Evolutionary conservation across 2,888 invertebrate genomes (phyloP), one percentile per base, ranked within the genome.

Genomic region (Hirudinaria manillensis): DNA sequence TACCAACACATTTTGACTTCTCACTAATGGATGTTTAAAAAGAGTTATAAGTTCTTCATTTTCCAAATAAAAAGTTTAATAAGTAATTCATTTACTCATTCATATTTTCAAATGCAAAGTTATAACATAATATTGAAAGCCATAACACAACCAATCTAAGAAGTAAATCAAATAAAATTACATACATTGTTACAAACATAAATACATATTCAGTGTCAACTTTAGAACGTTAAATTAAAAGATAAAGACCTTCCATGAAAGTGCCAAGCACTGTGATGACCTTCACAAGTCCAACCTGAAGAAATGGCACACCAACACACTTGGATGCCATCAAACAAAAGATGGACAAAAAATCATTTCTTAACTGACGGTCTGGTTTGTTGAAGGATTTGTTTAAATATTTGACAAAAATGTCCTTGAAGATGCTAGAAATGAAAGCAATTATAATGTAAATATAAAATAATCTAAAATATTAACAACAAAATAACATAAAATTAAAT

Each of bases 241-340:
- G n/a, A 36, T 2, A 68, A 29, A 27, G 78, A 85, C 85, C 84
- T 83, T 86, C 85, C 78, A 84, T 84, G 76, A 84, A 84, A 27
- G 85, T 85, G 38, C 83, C 83, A 79, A 85, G 84, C 24, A 85
- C 77, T 29, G 82, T 80, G n/a, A 85, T 81, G 74, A 85, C 84
- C 79, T 83, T 84, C 45, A 82, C 83, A 78, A 85, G 84, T 45
- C 85, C 85, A 10, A 83, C 83, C 77, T 85, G 85, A 3, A 85
- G 80, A 79, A 85, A 84, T n/a, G 85, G 84, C 13, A 84, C 81
- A 24, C 82, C 78, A 0, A 82, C 80, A 34, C 53, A 81, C 55
- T 78, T 78, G 7, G 81, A 72, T 4, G 83, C 83, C 21, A 86
- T 76, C 2, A 85, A 80, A 3, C 82, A 81, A 1, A 83, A 79